phyloP scores from a whole-genome alignment of 2,888 invertebrate species.

The Steinernema hermaphroditum region DNA sequence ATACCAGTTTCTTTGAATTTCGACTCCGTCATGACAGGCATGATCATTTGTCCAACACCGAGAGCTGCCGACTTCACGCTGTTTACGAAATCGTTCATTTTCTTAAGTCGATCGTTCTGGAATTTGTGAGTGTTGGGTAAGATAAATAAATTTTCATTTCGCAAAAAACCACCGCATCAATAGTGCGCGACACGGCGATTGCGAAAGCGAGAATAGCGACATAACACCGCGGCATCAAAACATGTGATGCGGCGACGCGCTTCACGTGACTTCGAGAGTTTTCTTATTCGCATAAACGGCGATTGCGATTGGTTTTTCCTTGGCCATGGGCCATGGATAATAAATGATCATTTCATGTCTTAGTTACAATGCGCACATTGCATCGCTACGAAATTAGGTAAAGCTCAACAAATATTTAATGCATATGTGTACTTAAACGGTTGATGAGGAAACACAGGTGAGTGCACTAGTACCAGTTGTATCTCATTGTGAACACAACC shows the following conservation, averaged over 20 bases:
- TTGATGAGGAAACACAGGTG: no score
- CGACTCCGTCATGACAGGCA: conserved; percentile 85
- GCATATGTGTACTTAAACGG: no score
- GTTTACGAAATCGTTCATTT: conserved; percentile 93
- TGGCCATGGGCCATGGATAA: background rate
- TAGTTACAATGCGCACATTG: background rate
- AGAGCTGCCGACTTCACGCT: conserved; percentile 91
- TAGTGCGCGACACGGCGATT: background rate
- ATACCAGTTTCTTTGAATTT: conserved; percentile 82
- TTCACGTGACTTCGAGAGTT: no score
- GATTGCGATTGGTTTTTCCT: no score
- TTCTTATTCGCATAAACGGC: no score
- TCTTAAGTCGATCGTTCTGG: background rate
- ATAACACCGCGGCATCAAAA: no score
- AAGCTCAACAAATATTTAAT: no score
- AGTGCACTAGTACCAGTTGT: no score
- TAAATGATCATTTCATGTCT: background rate
- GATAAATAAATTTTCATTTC: no score
- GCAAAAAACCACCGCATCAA: background rate
- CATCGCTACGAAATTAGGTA: no score
- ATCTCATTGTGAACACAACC: no score
- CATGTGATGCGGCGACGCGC: no score
- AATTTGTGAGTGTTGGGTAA: background rate
- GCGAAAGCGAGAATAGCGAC: background rate
- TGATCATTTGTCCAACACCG: conserved; percentile 91